Conservation (phyloP, 2,113 vertebrate genomes). For the Mungos mungo region DNA sequence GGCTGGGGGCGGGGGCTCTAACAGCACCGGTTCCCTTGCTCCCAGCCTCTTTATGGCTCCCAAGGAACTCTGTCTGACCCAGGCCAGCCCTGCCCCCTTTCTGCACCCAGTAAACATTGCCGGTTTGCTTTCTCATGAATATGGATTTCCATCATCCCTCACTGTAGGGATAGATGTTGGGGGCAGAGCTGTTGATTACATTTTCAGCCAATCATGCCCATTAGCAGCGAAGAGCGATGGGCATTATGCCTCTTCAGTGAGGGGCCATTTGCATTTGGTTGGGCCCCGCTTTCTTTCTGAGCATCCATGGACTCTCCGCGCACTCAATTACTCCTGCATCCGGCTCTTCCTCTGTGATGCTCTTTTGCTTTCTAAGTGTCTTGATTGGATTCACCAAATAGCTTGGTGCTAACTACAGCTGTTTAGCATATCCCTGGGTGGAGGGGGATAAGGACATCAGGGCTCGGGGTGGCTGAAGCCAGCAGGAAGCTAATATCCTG, state of each 20-base stretch:
- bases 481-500: background rate
- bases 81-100: slow-evolving; percentile 55
- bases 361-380: slow-evolving; percentile 70
- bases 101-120: slow-evolving; percentile 56
- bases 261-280: slow-evolving; percentile 78
- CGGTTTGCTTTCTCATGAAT: slow-evolving; percentile 70
- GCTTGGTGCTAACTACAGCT: slow-evolving; percentile 69
- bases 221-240: slow-evolving; percentile 80
- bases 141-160: slow-evolving; percentile 78
- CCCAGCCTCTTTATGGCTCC: slow-evolving; percentile 22
- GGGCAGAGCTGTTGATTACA: slow-evolving; percentile 83
- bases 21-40: background rate
- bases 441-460: slow-evolving; percentile 39
- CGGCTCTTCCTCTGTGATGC: slow-evolving; percentile 69
- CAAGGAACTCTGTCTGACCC: slow-evolving; percentile 28
- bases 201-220: slow-evolving; percentile 84
- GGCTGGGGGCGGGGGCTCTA: background rate
- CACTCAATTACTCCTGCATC: slow-evolving; percentile 74
- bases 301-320: slow-evolving; percentile 59
- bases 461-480: background rate
- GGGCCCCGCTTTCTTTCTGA: slow-evolving; percentile 74
- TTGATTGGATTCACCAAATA: slow-evolving; percentile 79
- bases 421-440: slow-evolving; percentile 59
- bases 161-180: slow-evolving; percentile 79
- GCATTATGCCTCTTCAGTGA: slow-evolving; percentile 79